A percentile compares a stretch with the other conserved stretches of the same genome.
Evolutionary conservation across 2,113 vertebrate genomes (phyloP).

Genomic region (Benitochromis conjunctus): DNA sequence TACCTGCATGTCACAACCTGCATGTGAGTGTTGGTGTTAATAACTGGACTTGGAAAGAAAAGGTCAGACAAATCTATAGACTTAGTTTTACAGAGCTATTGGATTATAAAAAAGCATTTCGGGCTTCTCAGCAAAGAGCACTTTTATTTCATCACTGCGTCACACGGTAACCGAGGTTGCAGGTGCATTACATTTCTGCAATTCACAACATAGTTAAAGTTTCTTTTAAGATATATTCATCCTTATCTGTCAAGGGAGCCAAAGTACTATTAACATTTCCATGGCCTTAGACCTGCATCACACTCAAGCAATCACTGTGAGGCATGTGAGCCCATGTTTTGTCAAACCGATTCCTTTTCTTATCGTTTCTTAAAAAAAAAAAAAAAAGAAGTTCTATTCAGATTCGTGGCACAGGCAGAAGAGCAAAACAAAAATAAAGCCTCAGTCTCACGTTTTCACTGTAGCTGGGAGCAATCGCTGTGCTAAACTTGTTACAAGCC

Average conservation of each 20-base stretch:
- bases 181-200: neutral
- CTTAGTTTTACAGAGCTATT: neutral
- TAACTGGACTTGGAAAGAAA: neutral
- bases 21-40: neutral
- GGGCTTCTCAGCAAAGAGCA: neutral
- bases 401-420: slow-evolving; percentile 11
- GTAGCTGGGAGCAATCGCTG: slow-evolving; percentile 7
- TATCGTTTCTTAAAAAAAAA: neutral
- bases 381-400: neutral
- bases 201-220: neutral
- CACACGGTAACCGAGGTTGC: neutral
- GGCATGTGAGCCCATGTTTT: neutral
- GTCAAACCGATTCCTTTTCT: neutral
- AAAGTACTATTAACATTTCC: slow-evolving; percentile 17
- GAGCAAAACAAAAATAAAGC: slow-evolving; percentile 28
- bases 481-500: slow-evolving; percentile 48
- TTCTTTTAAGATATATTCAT: slow-evolving; percentile 19
- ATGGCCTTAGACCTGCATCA: neutral
- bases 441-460: slow-evolving; percentile 16
- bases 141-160: neutral
- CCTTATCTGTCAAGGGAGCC: neutral
- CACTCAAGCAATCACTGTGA: slow-evolving; percentile 18
- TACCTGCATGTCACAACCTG: neutral
- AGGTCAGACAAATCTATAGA: neutral
- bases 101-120: neutral